These are phyloP conservation scores for Heliconius sara DNA, from an alignment of 2,888 invertebrate genomes.

Conservation along the genomic window DNA sequence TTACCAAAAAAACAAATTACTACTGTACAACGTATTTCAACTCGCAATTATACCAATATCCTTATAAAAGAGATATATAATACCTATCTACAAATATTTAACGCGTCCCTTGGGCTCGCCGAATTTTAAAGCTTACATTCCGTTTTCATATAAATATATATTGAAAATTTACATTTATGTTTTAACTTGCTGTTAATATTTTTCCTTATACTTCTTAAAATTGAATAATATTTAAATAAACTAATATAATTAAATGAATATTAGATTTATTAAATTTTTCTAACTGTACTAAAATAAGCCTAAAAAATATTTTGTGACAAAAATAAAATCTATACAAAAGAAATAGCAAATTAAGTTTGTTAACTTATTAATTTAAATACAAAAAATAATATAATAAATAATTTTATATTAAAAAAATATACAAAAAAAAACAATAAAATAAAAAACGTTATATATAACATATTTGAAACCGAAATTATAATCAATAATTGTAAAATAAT, in stretches of 20 bases:
- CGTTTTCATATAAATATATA: slow-evolving; percentile 24
- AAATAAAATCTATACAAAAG: neutral
- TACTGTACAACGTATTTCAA: neutral
- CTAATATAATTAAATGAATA: neutral
- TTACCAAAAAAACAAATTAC: neutral
- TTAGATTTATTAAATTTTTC: too few species aligned
- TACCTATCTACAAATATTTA: slow-evolving; percentile 15
- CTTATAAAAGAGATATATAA: neutral
- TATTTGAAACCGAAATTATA: too few species aligned
- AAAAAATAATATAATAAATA: too few species aligned
- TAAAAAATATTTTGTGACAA: too few species aligned
- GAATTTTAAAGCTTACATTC: slow-evolving; percentile 28
- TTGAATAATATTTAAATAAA: neutral
- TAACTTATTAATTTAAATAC: neutral
- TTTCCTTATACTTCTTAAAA: neutral
- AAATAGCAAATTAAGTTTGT: too few species aligned
- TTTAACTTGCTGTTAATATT: neutral
- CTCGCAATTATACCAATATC: slow-evolving; percentile 6
- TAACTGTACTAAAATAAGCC: too few species aligned
- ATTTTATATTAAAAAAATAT: too few species aligned
- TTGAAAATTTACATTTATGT: slow-evolving; percentile 21
- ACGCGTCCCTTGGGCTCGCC: slow-evolving; percentile 24
- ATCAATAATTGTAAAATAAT: too few species aligned
- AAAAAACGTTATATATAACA: neutral
- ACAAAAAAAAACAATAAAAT: neutral